Evolutionary conservation across 2,888 invertebrate genomes (phyloP), one percentile per base, ranked within the genome.

Genomic region (Lithophane leautieri): DNA sequence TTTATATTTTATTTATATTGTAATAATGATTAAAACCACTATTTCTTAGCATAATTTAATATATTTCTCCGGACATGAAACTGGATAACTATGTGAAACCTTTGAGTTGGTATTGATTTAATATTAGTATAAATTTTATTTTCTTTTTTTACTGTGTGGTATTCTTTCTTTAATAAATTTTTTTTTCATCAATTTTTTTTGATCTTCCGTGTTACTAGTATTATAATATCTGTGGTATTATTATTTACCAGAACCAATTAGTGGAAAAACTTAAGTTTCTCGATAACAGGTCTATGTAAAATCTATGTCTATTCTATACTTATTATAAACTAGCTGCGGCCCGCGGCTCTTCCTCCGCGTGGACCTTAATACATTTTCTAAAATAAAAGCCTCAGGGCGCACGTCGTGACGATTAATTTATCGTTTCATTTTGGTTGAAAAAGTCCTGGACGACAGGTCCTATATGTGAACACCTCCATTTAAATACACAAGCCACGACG

Each of bases 1-100:
- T 89, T 88, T 84, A 79, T 84, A 75, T 76, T 80, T 82, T 97
- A 77, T 96, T 95, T 81, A 95, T 91, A 82, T 94, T 75, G 96
- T 97, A 78, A 72, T 82, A 76, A 77, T 81, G 63, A 87, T 85
- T 81, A 61, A 79, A 80, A 69, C 79, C 80, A 78, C 78, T 67
- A 76, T 78, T 82, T 78, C 68, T 60, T 75, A 77, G 60, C 58
- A 77, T 81, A 68, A 82, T 82, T 76, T 63, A 78, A 84, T 85
- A 63, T 82, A 83, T 85, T 86, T 84, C 70, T 81, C 69, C 82
- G 75, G 85, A 89, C 83, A 90, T 90, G 85, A 87, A 87, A 89
- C 83, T 89, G 61, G 60, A 80, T 62, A 74, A 82, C 76, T 85
- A 76, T 79, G 77, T 78, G 69, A 85, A 78, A 84, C 73, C 68